Percentiles rank a stretch among this genome's conserved stretches.
phyloP scores from a whole-genome alignment of 2,888 invertebrate species.

The Phengaris alcon region DNA sequence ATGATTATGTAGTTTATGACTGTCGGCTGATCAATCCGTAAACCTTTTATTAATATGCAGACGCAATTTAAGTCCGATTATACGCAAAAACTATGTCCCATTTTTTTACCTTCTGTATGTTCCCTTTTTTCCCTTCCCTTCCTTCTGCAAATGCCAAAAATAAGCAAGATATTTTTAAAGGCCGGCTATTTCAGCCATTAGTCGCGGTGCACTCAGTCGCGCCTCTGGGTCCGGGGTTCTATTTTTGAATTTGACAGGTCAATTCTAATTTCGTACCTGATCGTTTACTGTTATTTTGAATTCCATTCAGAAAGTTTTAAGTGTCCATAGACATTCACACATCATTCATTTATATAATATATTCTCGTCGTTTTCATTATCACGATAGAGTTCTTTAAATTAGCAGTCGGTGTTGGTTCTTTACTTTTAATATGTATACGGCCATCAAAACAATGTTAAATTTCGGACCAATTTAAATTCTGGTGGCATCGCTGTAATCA shows the following conservation, averaged over 20 bases:
- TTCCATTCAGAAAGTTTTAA: neutral
- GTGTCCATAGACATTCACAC: neutral
- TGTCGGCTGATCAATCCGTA: too few relatives aligned
- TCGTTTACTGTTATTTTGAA: neutral
- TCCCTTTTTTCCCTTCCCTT: neutral
- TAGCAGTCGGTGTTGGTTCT: neutral
- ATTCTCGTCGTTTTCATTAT: neutral
- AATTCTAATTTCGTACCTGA: conserved; percentile 31
- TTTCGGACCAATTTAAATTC: neutral
- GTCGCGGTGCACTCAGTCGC: conserved; percentile 34
- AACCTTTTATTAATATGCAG: too few relatives aligned
- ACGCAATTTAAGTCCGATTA: too few relatives aligned
- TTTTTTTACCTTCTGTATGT: too few relatives aligned
- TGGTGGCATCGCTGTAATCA: neutral
- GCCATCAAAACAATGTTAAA: neutral
- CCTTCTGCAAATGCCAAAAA: neutral
- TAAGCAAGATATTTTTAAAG: neutral
- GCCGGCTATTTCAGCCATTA: conserved; percentile 30
- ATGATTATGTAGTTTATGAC: too few relatives aligned
- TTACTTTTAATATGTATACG: neutral
- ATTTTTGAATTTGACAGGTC: conserved; percentile 48
- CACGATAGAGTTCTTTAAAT: neutral
- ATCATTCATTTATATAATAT: neutral
- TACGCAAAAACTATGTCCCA: too few relatives aligned
- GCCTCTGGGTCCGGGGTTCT: conserved; percentile 41